These are phyloP conservation scores for Hapalemur alaotrensis DNA, from an alignment of 2,797 vertebrate species.

Conservation along the genomic window DNA sequence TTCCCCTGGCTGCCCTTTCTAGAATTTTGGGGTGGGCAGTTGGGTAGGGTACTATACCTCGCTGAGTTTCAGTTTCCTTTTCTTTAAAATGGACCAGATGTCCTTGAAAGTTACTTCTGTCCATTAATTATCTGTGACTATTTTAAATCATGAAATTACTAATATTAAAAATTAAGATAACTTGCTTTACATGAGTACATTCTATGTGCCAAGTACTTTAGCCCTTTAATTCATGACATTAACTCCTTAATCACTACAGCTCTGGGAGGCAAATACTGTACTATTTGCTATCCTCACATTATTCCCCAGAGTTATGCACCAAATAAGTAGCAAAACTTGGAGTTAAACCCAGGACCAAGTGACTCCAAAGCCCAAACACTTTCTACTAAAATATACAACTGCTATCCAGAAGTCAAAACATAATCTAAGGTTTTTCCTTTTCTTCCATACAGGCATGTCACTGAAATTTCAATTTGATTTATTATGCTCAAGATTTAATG, in stretches of 20 bases:
- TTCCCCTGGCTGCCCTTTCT: neutral
- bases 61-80: neutral
- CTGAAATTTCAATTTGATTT: neutral
- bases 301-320: neutral
- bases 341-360: neutral
- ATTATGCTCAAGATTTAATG: neutral
- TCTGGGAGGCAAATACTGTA: neutral
- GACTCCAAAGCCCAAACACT: neutral
- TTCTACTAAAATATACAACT: neutral
- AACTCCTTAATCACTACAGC: neutral
- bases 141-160: neutral
- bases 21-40: neutral
- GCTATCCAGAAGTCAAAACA: neutral
- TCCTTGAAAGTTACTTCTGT: neutral
- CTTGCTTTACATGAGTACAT: neutral
- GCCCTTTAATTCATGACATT: neutral
- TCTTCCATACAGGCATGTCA: neutral
- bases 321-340: neutral
- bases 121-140: neutral
- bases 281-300: neutral
- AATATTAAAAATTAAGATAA: neutral
- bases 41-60: neutral
- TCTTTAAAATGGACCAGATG: neutral
- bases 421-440: neutral
- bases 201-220: neutral